Conservation (phyloP, 2,888 invertebrate genomes). For the Cataglyphis albicans region DNA sequence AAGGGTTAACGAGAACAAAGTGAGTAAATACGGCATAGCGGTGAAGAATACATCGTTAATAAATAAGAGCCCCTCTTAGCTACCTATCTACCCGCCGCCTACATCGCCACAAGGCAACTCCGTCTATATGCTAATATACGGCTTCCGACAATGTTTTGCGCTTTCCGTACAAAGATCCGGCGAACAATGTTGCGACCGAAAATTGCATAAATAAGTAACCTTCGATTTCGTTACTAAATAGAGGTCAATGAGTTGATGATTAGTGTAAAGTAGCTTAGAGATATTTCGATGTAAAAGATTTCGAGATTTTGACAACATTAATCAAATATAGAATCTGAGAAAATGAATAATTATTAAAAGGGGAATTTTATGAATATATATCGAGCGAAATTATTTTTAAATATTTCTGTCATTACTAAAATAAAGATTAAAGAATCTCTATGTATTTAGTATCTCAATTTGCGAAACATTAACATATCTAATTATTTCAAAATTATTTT, state of each 20-base stretch:
- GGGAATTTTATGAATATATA: background rate
- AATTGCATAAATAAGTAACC: conserved; percentile 16
- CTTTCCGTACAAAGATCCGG: conserved; percentile 61
- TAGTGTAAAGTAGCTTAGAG: background rate
- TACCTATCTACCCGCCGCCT: conserved; percentile 71
- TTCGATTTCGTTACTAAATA: background rate
- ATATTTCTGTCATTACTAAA: background rate
- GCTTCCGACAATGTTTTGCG: conserved; percentile 82
- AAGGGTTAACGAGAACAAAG: conserved; percentile 73
- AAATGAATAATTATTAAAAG: background rate
- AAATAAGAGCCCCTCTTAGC: conserved; percentile 78
- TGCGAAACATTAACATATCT: too few relatives aligned
- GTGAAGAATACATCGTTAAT: conserved; percentile 82
- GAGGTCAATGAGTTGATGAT: background rate
- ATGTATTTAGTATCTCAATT: too few relatives aligned
- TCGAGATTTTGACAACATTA: background rate
- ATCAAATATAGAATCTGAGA: background rate
- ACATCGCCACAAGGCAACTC: conserved; percentile 80
- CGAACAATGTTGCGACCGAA: background rate
- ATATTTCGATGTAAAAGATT: background rate
- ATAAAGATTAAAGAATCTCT: background rate
- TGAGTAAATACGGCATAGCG: conserved; percentile 72
- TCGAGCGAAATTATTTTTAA: background rate
- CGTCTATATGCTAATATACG: conserved; percentile 85
- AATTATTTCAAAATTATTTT: too few relatives aligned